phyloP scores from a whole-genome alignment of 1,140 invertebrate genomes.

The Drosophila saltans region DNA sequence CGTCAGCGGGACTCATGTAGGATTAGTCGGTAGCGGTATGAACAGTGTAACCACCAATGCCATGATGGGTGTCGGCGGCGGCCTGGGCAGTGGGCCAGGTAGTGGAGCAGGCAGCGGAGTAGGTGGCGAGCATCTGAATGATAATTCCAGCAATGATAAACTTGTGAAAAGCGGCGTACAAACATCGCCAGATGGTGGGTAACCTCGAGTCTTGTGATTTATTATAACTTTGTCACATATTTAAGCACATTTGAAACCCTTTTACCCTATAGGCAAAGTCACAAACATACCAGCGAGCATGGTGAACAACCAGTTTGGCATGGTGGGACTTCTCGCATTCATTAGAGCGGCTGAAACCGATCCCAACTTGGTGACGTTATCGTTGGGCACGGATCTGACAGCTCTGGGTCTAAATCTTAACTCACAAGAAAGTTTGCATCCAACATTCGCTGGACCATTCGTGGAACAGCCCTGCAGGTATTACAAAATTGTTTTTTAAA shows the following conservation, averaged over 20 bases:
- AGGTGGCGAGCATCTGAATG: slow-evolving; percentile 74
- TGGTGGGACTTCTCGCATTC: slow-evolving; percentile 98
- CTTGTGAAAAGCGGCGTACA: slow-evolving; percentile 93
- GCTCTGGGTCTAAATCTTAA: slow-evolving; percentile 98
- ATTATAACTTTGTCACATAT: neutral
- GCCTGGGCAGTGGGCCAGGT: slow-evolving; percentile 57
- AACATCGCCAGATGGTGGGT: slow-evolving; percentile 94
- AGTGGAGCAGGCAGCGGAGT: slow-evolving; percentile 51
- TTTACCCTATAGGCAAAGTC: slow-evolving; percentile 88
- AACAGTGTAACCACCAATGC: slow-evolving; percentile 75
- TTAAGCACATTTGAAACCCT: slow-evolving; percentile 30
- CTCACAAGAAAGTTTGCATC: slow-evolving; percentile 97
- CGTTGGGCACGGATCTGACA: slow-evolving; percentile 98
- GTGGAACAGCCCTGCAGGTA: slow-evolving; percentile 95
- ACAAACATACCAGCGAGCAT: slow-evolving; percentile 99
- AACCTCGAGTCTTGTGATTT: neutral
- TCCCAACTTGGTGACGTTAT: slow-evolving; percentile 96
- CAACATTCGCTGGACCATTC: slow-evolving; percentile 99
- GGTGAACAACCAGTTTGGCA: slow-evolving; percentile 99
- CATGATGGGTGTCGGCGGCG: slow-evolving; percentile 74
- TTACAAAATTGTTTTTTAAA: neutral
- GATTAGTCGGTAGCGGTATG: slow-evolving; percentile 69
- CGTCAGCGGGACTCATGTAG: slow-evolving; percentile 74
- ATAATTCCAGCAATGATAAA: slow-evolving; percentile 83
- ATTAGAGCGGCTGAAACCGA: slow-evolving; percentile 98